Evolutionary conservation across 2,888 invertebrate species (phyloP).

Genomic region (Eueremaeus valkanovi): DNA sequence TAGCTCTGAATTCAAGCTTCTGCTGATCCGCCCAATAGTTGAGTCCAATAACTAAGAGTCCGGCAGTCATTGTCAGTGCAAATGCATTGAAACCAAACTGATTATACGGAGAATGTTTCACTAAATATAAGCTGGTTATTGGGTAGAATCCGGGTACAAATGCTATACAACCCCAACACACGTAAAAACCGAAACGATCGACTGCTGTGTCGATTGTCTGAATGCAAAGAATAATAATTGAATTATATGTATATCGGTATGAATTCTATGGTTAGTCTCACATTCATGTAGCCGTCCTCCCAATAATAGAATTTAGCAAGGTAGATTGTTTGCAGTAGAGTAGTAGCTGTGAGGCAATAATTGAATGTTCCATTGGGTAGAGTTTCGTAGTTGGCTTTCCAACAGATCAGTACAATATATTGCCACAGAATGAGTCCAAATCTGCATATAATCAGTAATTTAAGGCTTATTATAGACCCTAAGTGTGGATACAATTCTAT

Average conservation of each 20-base stretch:
- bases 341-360: conserved; percentile 51
- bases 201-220: conserved; percentile 49
- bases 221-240: not conserved
- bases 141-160: conserved; percentile 54
- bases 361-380: conserved; percentile 48
- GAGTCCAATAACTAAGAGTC: conserved; percentile 53
- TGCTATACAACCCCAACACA: conserved; percentile 59
- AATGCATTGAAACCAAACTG: conserved; percentile 1
- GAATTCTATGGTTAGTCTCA: too few relatives aligned
- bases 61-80: conserved; percentile 48
- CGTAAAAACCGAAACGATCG: conserved; percentile 51
- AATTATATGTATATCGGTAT: not conserved
- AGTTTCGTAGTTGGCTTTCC: conserved; percentile 39
- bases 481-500: conserved; percentile 59
- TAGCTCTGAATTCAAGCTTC: conserved; percentile 55
- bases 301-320: conserved; percentile 60
- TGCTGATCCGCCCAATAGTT: conserved; percentile 59
- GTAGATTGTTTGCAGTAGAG: conserved; percentile 56
- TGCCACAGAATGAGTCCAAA: conserved; percentile 56
- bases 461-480: conserved; percentile 48
- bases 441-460: conserved; percentile 55
- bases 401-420: conserved; percentile 42
- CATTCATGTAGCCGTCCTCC: conserved; percentile 59
- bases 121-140: conserved; percentile 55
- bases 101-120: conserved; percentile 51